Evolutionary conservation across 2,888 invertebrate species (phyloP).

Genomic region (Orthonychiurus folsomi): DNA sequence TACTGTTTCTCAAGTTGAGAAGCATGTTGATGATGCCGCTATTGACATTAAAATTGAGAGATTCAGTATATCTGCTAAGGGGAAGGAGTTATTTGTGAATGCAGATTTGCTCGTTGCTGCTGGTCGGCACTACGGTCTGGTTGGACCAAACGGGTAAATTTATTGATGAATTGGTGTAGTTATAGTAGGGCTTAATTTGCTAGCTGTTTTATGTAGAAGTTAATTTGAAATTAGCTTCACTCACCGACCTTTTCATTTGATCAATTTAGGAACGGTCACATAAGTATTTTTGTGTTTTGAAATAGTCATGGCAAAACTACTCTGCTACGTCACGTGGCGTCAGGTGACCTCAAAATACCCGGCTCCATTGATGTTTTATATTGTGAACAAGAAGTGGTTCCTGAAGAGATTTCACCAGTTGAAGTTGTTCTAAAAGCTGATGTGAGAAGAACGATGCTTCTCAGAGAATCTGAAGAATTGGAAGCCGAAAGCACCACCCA

Average conservation of each 20-base stretch:
- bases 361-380: conserved; percentile 91
- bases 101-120: conserved; percentile 86
- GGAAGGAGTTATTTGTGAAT: conserved; percentile 93
- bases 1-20: conserved; percentile 70
- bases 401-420: conserved; percentile 86
- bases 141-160: conserved; percentile 87
- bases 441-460: conserved; percentile 69
- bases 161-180: conserved; percentile 3
- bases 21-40: conserved; percentile 68
- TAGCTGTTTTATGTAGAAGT: neutral
- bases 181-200: neutral
- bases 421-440: conserved; percentile 89
- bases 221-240: conserved; percentile 5
- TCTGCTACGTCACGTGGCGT: conserved; percentile 80
- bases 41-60: conserved; percentile 97
- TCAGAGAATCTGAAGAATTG: conserved; percentile 73
- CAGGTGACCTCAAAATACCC: conserved; percentile 84
- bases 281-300: too few species aligned
- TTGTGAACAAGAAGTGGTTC: conserved; percentile 97
- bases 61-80: conserved; percentile 94
- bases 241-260: too few species aligned
- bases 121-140: conserved; percentile 90
- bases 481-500: conserved; percentile 61
- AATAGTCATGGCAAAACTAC: conserved; percentile 94
- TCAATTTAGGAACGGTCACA: too few species aligned